These are phyloP conservation scores for Creontiades dilutus DNA, from an alignment of 2,888 invertebrate species.

Conservation along the genomic window DNA sequence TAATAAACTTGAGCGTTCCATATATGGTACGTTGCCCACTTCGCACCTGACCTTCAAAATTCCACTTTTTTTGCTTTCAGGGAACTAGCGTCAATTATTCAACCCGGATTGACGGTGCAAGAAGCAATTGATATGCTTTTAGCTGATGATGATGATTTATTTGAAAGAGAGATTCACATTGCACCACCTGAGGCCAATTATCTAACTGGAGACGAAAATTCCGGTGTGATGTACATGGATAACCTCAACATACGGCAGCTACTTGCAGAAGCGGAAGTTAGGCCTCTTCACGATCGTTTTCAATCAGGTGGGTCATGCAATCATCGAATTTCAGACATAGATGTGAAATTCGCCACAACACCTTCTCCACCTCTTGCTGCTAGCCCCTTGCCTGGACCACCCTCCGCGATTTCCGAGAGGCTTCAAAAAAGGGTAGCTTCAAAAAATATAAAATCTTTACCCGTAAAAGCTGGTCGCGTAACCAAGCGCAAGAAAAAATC, in stretches of 20 bases:
- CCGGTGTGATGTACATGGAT: conserved; percentile 2
- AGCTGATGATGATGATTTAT: conserved; percentile 38
- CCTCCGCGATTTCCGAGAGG: conserved; percentile 5
- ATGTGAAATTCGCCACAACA: conserved; percentile 38
- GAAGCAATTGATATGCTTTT: conserved; percentile 46
- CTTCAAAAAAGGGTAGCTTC: conserved; percentile 15
- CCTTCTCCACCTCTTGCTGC: conserved; percentile 30
- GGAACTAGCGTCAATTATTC: conserved; percentile 50
- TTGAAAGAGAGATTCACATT: conserved; percentile 50
- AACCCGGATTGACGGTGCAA: conserved; percentile 53
- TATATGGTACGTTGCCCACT: conserved; percentile 45
- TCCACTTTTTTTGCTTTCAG: conserved; percentile 19
- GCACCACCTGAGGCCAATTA: conserved; percentile 60
- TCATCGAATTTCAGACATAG: not conserved
- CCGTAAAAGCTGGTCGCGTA: conserved; percentile 57
- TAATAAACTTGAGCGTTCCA: conserved; percentile 32
- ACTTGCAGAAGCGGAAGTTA: conserved; percentile 63
- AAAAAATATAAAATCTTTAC: not conserved
- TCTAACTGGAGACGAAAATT: conserved; percentile 25
- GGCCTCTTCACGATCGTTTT: not conserved
- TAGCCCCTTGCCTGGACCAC: conserved; percentile 24
- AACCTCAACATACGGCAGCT: conserved; percentile 55
- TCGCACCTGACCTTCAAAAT: conserved; percentile 24
- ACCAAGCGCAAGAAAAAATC: conserved; percentile 54
- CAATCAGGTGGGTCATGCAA: conserved; percentile 27